Percentiles rank a stretch among this genome's conserved stretches.
phyloP scores from a whole-genome alignment of 1,140 invertebrate species.

The Eumaeus atala region DNA sequence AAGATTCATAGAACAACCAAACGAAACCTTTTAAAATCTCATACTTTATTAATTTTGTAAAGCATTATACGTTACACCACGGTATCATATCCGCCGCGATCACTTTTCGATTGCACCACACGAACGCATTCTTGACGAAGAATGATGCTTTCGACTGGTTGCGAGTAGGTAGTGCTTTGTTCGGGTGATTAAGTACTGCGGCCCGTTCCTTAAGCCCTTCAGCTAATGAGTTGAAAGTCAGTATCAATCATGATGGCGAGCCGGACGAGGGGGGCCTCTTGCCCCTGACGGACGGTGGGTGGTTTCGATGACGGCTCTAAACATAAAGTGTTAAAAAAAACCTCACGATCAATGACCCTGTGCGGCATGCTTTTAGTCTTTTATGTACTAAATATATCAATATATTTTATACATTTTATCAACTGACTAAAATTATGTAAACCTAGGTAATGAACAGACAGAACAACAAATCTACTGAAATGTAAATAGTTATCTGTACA shows the following conservation, averaged over 20 bases:
- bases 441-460: too few species aligned
- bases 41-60: too few species aligned
- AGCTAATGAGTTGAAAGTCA: slow-evolving; percentile 68
- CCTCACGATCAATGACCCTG: slow-evolving; percentile 33
- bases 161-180: slow-evolving; percentile 71
- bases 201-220: slow-evolving; percentile 64
- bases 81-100: slow-evolving; percentile 3
- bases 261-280: slow-evolving; percentile 28
- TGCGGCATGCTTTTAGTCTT: slow-evolving; percentile 1
- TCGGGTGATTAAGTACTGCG: slow-evolving; percentile 70
- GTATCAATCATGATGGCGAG: slow-evolving; percentile 67
- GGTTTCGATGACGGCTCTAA: slow-evolving; percentile 48
- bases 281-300: slow-evolving; percentile 53
- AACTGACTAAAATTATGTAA: slow-evolving; percentile 1
- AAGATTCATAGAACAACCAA: too few species aligned
- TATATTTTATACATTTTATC: slow-evolving; percentile 13
- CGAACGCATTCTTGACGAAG: slow-evolving; percentile 68
- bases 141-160: slow-evolving; percentile 70
- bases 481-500: too few species aligned
- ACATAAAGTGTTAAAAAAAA: slow-evolving; percentile 44
- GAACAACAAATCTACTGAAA: too few species aligned
- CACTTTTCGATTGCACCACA: slow-evolving; percentile 32
- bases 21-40: too few species aligned
- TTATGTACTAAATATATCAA: not conserved
- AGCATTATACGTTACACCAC: too few species aligned